phyloP scores from a whole-genome alignment of 2,113 vertebrate genomes.

The Elanoides forficatus region DNA sequence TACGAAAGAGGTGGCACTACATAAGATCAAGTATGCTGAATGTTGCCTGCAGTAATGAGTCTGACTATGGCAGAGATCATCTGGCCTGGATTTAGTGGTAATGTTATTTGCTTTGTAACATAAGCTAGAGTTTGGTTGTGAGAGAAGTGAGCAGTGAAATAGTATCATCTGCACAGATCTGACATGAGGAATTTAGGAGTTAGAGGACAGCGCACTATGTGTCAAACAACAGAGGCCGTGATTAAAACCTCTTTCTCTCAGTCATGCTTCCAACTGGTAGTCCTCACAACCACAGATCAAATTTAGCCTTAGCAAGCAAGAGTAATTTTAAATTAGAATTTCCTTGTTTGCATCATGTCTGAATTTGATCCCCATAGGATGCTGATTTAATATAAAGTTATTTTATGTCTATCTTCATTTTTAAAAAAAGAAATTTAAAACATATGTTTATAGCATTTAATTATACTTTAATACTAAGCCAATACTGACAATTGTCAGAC shows the following conservation, averaged over 20 bases:
- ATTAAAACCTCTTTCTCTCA: background rate
- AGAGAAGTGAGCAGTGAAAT: background rate
- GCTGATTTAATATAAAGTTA: background rate
- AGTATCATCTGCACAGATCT: background rate
- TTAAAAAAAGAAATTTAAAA: background rate
- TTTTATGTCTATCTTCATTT: background rate
- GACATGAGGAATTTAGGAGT: background rate
- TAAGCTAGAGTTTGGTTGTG: background rate
- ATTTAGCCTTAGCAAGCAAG: background rate
- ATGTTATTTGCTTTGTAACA: background rate
- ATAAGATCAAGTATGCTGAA: background rate
- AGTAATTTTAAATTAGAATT: background rate
- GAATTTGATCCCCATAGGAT: background rate
- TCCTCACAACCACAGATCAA: background rate
- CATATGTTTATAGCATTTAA: background rate
- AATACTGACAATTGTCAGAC: background rate
- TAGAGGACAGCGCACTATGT: background rate
- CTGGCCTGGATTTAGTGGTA: background rate
- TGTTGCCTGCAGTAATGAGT: background rate
- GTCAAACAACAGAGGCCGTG: background rate
- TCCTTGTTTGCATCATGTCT: background rate
- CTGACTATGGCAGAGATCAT: background rate
- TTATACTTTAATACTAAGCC: background rate
- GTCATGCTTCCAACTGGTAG: background rate
- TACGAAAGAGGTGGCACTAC: background rate